Percentiles rank a stretch among this genome's conserved stretches.
These are phyloP conservation scores for Silurus aristotelis DNA, from an alignment of 2,797 vertebrate species.

Conservation along the genomic window DNA sequence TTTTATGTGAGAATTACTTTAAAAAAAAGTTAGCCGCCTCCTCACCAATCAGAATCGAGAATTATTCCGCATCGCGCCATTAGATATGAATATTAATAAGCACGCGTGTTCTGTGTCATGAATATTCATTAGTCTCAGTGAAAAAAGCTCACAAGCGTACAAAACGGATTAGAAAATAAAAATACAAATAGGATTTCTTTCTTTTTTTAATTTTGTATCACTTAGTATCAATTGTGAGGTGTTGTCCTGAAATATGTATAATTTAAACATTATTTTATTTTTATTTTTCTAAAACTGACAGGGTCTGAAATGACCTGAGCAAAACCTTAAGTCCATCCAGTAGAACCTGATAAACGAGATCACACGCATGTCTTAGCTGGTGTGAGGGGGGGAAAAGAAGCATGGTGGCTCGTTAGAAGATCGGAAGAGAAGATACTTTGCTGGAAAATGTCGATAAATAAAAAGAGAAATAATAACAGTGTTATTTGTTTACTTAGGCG, in stretches of 20 bases:
- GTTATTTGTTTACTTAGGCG: background rate
- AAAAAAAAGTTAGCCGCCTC: background rate
- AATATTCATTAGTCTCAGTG: background rate
- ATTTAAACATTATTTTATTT: background rate
- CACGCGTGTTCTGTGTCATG: fast-evolving
- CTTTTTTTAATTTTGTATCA: background rate
- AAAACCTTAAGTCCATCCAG: conserved; percentile 53
- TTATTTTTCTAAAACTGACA: no score
- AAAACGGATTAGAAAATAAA: background rate
- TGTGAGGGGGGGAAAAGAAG: background rate
- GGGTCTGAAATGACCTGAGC: background rate
- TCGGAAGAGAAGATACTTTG: background rate
- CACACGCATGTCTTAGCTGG: background rate
- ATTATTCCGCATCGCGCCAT: background rate
- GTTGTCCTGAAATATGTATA: background rate
- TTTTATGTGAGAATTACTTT: background rate
- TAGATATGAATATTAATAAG: background rate
- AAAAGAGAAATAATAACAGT: fast-evolving
- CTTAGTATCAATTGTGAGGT: background rate
- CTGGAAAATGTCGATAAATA: background rate
- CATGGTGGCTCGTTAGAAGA: background rate
- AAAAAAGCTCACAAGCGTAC: no score
- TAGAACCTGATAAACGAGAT: conserved; percentile 75
- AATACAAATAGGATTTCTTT: background rate
- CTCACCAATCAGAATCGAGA: conserved; percentile 7